Conservation (phyloP, 2,113 vertebrate genomes). For the Phyllostomus hastatus region DNA sequence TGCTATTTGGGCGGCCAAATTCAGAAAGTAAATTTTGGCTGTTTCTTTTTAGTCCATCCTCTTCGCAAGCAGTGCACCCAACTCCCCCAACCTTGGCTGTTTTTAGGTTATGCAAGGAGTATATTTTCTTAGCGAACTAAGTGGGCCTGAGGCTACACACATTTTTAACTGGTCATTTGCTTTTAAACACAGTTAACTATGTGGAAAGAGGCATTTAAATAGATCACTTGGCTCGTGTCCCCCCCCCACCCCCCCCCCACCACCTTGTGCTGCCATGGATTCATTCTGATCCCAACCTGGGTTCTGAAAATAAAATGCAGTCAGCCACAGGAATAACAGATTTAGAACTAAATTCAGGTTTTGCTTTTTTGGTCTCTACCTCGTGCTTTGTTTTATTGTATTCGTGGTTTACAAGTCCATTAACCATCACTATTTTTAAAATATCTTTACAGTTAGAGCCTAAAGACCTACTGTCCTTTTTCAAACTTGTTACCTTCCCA, state of each 20-base stretch:
- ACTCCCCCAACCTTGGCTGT: not conserved
- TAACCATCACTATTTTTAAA: not conserved
- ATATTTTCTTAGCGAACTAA: not conserved
- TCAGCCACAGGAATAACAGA: not conserved
- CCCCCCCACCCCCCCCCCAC: no score
- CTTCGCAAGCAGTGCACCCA: not conserved
- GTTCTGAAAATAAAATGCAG: not conserved
- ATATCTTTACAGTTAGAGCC: not conserved
- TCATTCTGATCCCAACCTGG: not conserved
- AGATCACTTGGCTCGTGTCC: not conserved
- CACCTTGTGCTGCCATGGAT: not conserved
- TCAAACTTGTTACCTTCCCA: not conserved
- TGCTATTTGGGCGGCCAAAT: not conserved
- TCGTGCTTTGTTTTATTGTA: not conserved
- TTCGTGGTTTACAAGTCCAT: not conserved
- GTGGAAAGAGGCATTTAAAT: not conserved
- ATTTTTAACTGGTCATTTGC: not conserved
- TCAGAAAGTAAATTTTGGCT: not conserved
- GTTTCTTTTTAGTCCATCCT: not conserved
- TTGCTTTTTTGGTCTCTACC: not conserved
- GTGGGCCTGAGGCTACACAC: not conserved
- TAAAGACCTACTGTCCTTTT: not conserved
- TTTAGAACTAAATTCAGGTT: not conserved
- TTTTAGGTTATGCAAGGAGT: not conserved
- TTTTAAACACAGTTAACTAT: not conserved